Conservation (phyloP, 2,888 invertebrate genomes). For the Lithophane leautieri region DNA sequence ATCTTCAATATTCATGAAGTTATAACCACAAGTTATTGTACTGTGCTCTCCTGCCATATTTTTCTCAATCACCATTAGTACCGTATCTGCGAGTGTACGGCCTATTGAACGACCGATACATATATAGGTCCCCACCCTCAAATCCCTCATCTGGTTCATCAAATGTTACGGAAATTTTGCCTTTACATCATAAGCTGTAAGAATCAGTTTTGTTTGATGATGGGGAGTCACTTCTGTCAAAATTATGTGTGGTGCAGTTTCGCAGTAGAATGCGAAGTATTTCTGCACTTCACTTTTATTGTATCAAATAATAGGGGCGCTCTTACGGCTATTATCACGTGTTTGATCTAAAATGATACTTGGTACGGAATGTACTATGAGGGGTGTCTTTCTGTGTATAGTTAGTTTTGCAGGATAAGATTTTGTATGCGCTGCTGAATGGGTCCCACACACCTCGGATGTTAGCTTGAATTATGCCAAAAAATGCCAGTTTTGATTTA, state of each 20-base stretch:
- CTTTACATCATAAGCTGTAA: slow-evolving; percentile 54
- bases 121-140: slow-evolving; percentile 74
- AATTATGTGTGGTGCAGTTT: slow-evolving; percentile 74
- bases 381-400: slow-evolving; percentile 76
- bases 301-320: slow-evolving; percentile 91
- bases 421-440: slow-evolving; percentile 22
- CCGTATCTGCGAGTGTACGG: slow-evolving; percentile 87
- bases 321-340: slow-evolving; percentile 90
- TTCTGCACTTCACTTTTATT: slow-evolving; percentile 91
- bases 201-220: slow-evolving; percentile 60
- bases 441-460: too few species aligned
- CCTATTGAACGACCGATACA: slow-evolving; percentile 83
- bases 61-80: slow-evolving; percentile 90
- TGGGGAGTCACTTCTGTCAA: slow-evolving; percentile 72
- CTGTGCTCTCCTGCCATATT: slow-evolving; percentile 85
- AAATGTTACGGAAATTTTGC: slow-evolving; percentile 56
- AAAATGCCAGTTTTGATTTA: too few species aligned
- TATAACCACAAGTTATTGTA: slow-evolving; percentile 88
- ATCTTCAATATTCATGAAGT: slow-evolving; percentile 90
- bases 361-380: slow-evolving; percentile 78
- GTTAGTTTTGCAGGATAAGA: slow-evolving; percentile 63
- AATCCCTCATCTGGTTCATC: slow-evolving; percentile 76
- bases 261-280: slow-evolving; percentile 89
- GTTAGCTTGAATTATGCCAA: not conserved
- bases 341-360: slow-evolving; percentile 91